Percentiles rank a stretch among this genome's conserved stretches.
phyloP scores from a whole-genome alignment of 2,113 vertebrate species.

The Channa argus region DNA sequence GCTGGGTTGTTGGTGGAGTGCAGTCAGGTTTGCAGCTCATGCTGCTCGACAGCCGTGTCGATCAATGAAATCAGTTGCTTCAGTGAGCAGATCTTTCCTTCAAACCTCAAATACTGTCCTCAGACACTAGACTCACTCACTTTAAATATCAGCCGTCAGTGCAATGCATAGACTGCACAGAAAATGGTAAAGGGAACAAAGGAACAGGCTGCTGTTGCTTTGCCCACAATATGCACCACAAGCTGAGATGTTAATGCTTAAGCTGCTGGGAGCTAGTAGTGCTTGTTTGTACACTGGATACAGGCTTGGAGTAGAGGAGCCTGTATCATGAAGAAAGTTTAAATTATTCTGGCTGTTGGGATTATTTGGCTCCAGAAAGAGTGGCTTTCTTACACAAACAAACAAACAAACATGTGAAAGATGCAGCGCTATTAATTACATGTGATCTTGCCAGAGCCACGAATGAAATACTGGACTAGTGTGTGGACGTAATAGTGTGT shows the following conservation, averaged over 20 bases:
- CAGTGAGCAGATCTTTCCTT: constrained; percentile 45
- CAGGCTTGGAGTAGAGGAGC: no score
- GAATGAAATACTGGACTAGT: no score
- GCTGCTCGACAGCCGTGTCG: constrained; percentile 29
- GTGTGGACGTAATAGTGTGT: no score
- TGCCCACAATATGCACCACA: no score
- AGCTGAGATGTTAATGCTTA: constrained; percentile 27
- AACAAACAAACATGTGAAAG: no score
- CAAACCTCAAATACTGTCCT: constrained; percentile 15
- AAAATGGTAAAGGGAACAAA: neutral
- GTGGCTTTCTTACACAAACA: no score
- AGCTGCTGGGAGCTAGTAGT: constrained; percentile 22
- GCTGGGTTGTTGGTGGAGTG: constrained; percentile 17
- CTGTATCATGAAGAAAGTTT: no score
- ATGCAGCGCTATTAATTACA: no score
- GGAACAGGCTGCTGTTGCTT: constrained; percentile 9
- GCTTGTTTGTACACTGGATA: neutral
- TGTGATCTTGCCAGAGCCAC: no score
- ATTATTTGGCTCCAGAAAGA: no score
- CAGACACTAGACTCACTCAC: neutral
- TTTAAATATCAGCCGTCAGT: neutral
- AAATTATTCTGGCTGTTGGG: no score
- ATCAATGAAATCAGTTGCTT: constrained; percentile 49
- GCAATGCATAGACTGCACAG: neutral
- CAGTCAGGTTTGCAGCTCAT: constrained; percentile 18